Evolutionary conservation across 2,888 invertebrate species (phyloP).

Genomic region (Teinopalpus imperialis): DNA sequence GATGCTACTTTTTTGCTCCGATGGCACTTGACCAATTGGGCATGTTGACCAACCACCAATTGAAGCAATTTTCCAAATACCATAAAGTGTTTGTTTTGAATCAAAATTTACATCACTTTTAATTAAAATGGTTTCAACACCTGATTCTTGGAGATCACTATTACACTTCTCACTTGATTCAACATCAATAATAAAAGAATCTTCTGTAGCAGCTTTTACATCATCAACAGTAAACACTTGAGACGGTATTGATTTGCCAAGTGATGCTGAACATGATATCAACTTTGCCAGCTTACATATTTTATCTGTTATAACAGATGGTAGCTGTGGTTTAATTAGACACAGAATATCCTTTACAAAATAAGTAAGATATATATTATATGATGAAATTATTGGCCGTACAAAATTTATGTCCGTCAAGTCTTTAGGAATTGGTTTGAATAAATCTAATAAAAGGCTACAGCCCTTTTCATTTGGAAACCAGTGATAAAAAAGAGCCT

Average conservation of each 20-base stretch:
- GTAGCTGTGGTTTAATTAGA: constrained; percentile 55
- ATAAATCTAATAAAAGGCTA: constrained; percentile 56
- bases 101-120: neutral
- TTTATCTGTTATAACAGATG: constrained; percentile 42
- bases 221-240: constrained; percentile 73
- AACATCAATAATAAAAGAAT: constrained; percentile 6
- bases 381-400: constrained; percentile 60
- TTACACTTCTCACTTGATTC: neutral
- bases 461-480: constrained; percentile 58
- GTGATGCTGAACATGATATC: constrained; percentile 54
- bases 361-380: constrained; percentile 61
- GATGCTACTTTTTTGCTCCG: constrained; percentile 47
- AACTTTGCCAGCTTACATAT: constrained; percentile 57
- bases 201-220: constrained; percentile 39
- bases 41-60: constrained; percentile 64
- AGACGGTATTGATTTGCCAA: constrained; percentile 38
- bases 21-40: constrained; percentile 77
- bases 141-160: neutral
- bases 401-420: constrained; percentile 57
- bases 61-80: constrained; percentile 58
- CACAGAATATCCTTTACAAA: constrained; percentile 58
- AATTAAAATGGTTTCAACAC: neutral
- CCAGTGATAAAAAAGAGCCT: constrained; percentile 59
- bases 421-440: constrained; percentile 54
- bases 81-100: constrained; percentile 22